A percentile compares a stretch with the other conserved stretches of the same genome.
These are phyloP conservation scores for Zootoca vivipara DNA, from an alignment of 2,113 vertebrate species.

Conservation along the genomic window DNA sequence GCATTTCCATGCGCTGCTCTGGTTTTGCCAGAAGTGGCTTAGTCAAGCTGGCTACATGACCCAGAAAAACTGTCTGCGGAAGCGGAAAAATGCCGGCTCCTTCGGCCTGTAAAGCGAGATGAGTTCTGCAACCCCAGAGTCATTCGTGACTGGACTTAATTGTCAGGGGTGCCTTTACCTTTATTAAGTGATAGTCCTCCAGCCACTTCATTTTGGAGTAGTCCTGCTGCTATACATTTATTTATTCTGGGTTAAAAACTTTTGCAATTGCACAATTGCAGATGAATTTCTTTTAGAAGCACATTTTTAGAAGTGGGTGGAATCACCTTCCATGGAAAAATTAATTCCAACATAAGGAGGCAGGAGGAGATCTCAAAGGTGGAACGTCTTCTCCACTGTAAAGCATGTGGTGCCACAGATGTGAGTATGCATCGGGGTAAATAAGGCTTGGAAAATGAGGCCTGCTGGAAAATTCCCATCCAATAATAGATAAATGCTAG, in stretches of 20 bases:
- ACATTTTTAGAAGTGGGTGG: background rate
- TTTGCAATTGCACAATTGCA: background rate
- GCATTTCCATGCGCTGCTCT: no score
- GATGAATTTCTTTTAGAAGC: background rate
- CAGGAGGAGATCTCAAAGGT: background rate
- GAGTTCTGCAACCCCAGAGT: no score
- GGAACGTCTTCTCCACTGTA: background rate
- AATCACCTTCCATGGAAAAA: background rate
- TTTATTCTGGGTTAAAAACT: background rate
- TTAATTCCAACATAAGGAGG: background rate
- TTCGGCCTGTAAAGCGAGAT: no score
- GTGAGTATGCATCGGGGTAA: background rate
- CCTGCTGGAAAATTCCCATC: background rate
- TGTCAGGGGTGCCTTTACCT: no score
- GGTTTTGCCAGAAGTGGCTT: no score
- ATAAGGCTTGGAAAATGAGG: constrained; percentile 13
- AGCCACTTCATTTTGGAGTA: background rate
- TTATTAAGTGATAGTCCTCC: background rate
- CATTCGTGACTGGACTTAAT: no score
- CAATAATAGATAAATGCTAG: background rate
- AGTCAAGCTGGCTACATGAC: no score
- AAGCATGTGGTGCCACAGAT: background rate
- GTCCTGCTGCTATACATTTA: background rate
- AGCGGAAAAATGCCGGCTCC: no score
- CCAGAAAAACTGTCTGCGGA: no score